A percentile compares a stretch with the other conserved stretches of the same genome.
These are phyloP conservation scores for Drosophila lacteicornis DNA, from an alignment of 1,140 invertebrate species.

Conservation along the genomic window DNA sequence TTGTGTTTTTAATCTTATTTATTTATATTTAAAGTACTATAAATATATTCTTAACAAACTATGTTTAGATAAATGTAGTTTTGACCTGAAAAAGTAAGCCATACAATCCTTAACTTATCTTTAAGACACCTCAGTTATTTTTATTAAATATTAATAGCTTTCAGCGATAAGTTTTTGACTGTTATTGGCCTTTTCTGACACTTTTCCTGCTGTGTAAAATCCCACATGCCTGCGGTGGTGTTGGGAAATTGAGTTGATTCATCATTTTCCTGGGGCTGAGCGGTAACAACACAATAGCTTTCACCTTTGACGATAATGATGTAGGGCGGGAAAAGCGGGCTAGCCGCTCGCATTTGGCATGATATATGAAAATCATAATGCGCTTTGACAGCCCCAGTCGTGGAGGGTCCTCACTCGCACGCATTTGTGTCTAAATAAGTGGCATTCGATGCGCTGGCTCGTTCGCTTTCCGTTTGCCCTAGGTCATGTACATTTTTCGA, in stretches of 20 bases:
- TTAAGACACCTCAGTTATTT: background rate
- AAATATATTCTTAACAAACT: too few relatives aligned
- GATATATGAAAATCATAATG: slow-evolving; percentile 77
- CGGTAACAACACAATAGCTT: slow-evolving; percentile 28
- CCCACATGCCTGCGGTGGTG: slow-evolving; percentile 4
- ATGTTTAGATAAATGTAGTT: too few relatives aligned
- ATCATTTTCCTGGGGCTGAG: slow-evolving; percentile 35
- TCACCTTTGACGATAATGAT: slow-evolving; percentile 31
- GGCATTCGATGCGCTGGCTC: slow-evolving; percentile 51
- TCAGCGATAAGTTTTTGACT: background rate
- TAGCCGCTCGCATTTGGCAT: slow-evolving; percentile 57
- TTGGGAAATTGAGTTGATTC: slow-evolving; percentile 58
- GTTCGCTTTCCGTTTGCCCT: slow-evolving; percentile 60
- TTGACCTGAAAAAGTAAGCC: too few relatives aligned
- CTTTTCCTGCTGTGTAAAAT: slow-evolving; percentile 1
- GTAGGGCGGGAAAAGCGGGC: slow-evolving; percentile 35
- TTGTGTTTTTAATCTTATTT: too few relatives aligned
- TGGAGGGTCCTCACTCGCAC: slow-evolving; percentile 35
- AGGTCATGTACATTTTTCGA: slow-evolving; percentile 68
- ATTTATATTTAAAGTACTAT: too few relatives aligned
- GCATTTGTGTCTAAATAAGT: slow-evolving; percentile 45
- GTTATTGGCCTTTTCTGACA: background rate
- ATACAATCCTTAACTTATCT: too few relatives aligned
- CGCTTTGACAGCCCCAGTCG: slow-evolving; percentile 63
- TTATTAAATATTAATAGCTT: background rate